phyloP scores from a whole-genome alignment of 2,888 invertebrate species.

The Embidobia sp. region DNA sequence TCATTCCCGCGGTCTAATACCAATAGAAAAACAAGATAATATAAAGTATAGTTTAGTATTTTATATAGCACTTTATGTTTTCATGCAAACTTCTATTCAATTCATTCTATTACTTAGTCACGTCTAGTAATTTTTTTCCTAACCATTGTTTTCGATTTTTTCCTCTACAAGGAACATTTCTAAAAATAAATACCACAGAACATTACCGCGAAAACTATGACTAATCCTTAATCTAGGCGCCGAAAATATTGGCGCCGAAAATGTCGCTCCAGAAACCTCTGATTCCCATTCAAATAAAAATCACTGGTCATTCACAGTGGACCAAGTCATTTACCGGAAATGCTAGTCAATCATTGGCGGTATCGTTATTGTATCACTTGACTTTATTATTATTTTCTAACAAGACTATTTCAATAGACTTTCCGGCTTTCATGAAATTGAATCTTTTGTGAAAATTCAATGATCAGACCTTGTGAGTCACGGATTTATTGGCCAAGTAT shows the following conservation, averaged over 20 bases:
- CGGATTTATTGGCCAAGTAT: not conserved
- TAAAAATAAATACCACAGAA: not conserved
- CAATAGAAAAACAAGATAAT: too few species aligned
- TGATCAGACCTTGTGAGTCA: slow-evolving; percentile 15
- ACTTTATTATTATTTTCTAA: slow-evolving; percentile 42
- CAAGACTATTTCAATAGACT: slow-evolving; percentile 18
- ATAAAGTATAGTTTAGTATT: too few species aligned
- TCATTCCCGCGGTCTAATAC: too few species aligned
- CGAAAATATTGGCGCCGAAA: too few species aligned
- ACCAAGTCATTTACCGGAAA: slow-evolving; percentile 40
- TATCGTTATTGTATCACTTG: slow-evolving; percentile 30
- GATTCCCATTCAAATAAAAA: too few species aligned
- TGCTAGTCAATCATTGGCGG: too few species aligned
- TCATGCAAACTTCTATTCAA: too few species aligned
- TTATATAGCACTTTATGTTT: too few species aligned
- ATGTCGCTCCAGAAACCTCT: too few species aligned
- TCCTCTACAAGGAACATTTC: slow-evolving; percentile 6
- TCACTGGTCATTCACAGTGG: not conserved
- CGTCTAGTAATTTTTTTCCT: slow-evolving; percentile 2
- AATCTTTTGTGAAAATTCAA: slow-evolving; percentile 27
- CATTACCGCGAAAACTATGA: slow-evolving; percentile 1
- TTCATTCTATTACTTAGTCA: slow-evolving; percentile 7
- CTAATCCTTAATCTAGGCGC: too few species aligned
- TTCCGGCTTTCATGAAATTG: slow-evolving; percentile 6
- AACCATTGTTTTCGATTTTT: slow-evolving; percentile 10